Base-by-base conservation (phyloP, 2,888 invertebrate species). In the Nephrotoma flavescens region DNA sequence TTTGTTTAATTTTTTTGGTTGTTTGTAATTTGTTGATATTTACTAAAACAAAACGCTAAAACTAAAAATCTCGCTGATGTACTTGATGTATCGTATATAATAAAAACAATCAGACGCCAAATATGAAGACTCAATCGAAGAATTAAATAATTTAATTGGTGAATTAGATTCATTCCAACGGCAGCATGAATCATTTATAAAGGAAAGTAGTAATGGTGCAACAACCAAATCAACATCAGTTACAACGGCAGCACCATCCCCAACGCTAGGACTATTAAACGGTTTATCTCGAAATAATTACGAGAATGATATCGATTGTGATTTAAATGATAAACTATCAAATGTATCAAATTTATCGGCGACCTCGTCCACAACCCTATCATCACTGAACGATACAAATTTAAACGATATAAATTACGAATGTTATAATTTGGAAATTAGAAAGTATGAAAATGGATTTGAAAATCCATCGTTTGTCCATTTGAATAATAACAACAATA, bases 81-180 rank as follows among this genome's bases (percentile, higher is more conserved):
- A 57, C 15, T 57, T 57, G 52, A 57, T 31, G 31, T 31, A 31
- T 57, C 15, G 52, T 57, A 15, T 57, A n/a, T n/a, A 31, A 31
- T 31, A 42, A 57, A 87, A 42, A 83, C 45, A 87, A 85, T 41
- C n/a, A 85, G 86, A 90, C 92, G 91, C 91, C 90, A 91, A 91
- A 90, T 91, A 91, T 89, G 91, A 92, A 90, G 92, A 91, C 89
- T 92, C 92, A 88, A 91, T 92, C 89, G 91, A 92, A 90, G 92
- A 92, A 89, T 88, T 92, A 89, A 92, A 92, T 89, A 92, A 91
- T 91, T 90, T 92, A 89, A 92, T 92, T 91, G 92, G 92, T 90
- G 92, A 92, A 91, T 89, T 92, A 90, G 92, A 92, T 90, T 90
- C 91, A 88, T 92, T 92, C 88, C 92, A 92, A 91, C 91, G 91